phyloP scores from a whole-genome alignment of 2,888 invertebrate species.

The Pollenia labialis region DNA sequence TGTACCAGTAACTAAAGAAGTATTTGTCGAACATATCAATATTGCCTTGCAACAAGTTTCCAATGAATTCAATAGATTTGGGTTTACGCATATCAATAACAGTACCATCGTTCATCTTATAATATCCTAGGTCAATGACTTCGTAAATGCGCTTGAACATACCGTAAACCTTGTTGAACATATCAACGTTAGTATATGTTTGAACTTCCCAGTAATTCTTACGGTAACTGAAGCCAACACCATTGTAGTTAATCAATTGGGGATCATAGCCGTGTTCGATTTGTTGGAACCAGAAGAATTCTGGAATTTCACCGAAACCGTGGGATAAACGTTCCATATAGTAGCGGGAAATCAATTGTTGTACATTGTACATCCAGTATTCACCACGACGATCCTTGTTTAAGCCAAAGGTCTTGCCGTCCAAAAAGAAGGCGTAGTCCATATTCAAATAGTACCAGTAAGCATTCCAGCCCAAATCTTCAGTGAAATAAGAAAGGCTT shows the following conservation, averaged over 20 bases:
- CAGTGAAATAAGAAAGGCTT: constrained; percentile 88
- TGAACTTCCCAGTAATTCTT: constrained; percentile 85
- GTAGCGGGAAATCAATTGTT: constrained; percentile 89
- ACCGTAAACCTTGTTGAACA: constrained; percentile 65
- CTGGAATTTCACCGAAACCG: constrained; percentile 87
- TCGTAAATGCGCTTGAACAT: constrained; percentile 84
- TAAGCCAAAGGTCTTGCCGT: constrained; percentile 84
- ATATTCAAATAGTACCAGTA: constrained; percentile 87
- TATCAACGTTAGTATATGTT: constrained; percentile 81
- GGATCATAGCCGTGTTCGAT: constrained; percentile 87
- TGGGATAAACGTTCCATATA: constrained; percentile 90
- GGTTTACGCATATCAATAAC: constrained; percentile 77
- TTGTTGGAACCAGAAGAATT: constrained; percentile 85
- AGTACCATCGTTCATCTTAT: constrained; percentile 76
- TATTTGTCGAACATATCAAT: constrained; percentile 80
- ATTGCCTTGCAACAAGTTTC: constrained; percentile 85
- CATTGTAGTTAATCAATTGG: constrained; percentile 87
- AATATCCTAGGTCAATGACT: constrained; percentile 84
- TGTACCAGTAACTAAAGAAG: constrained; percentile 76
- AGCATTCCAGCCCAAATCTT: constrained; percentile 88
- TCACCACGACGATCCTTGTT: constrained; percentile 84
- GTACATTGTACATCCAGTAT: constrained; percentile 87
- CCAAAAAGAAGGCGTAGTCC: constrained; percentile 87
- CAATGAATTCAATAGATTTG: constrained; percentile 85
- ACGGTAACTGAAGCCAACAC: constrained; percentile 87